Conservation (phyloP, 37 sponge, comb jelly and placozoan species). For the Cliona cf. orientalis region DNA sequence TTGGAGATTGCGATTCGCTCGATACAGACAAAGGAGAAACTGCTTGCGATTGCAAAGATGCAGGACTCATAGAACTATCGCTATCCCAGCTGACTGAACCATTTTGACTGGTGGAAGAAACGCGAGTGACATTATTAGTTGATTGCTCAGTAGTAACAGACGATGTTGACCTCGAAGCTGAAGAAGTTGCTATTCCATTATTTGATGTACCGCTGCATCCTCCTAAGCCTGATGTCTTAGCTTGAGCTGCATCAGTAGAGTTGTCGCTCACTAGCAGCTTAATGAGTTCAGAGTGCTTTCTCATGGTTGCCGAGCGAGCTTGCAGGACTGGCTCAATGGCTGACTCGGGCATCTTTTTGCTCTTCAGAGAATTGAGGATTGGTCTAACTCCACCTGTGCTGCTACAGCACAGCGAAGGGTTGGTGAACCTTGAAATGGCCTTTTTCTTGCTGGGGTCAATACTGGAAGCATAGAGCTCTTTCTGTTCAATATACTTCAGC, state of each 20-base stretch:
- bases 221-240: too few species aligned
- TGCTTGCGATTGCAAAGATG: too few species aligned
- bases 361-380: conserved; percentile 17
- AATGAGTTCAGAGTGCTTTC: not conserved
- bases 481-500: not conserved
- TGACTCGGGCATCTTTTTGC: conserved; percentile 10
- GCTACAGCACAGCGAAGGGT: not conserved
- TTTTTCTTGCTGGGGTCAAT: not conserved
- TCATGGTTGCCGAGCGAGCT: conserved; percentile 1
- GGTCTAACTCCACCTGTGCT: not conserved
- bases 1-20: too few species aligned
- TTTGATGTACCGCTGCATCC: too few species aligned
- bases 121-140: too few species aligned
- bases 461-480: not conserved
- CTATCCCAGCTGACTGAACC: too few species aligned
- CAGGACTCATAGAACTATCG: too few species aligned
- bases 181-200: too few species aligned
- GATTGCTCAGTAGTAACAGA: too few species aligned
- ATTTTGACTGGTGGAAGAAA: too few species aligned
- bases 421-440: conserved; percentile 3
- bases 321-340: conserved; percentile 32
- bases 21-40: too few species aligned
- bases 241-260: not conserved
- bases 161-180: too few species aligned
- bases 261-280: conserved; percentile 1